Evolutionary conservation across 2,888 invertebrate species (phyloP).

Genomic region (Priapulus caudatus): DNA sequence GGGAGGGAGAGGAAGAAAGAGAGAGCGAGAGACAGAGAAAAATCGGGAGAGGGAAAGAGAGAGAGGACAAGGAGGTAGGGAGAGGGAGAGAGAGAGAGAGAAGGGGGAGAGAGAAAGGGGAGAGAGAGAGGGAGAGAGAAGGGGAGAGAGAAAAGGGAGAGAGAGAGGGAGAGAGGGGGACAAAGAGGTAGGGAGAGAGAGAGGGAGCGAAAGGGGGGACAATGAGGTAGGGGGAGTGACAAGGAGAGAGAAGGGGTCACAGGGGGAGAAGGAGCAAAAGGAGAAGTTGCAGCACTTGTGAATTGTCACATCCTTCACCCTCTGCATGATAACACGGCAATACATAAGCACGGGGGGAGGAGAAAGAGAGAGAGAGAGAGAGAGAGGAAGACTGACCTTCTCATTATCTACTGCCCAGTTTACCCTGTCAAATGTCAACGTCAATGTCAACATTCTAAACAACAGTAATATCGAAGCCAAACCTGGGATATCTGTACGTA

Average conservation of each 20-base stretch:
- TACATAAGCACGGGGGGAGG: background rate
- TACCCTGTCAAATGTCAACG: too few relatives aligned
- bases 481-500: conserved; percentile 40
- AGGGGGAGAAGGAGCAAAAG: conserved; percentile 1
- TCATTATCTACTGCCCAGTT: too few relatives aligned
- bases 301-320: too few relatives aligned
- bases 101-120: too few relatives aligned
- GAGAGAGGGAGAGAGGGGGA: conserved; percentile 3
- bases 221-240: background rate
- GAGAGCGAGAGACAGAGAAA: background rate
- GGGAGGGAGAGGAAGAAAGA: conserved; percentile 3
- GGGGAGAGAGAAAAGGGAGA: too few relatives aligned
- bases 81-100: conserved; percentile 3
- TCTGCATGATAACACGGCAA: background rate
- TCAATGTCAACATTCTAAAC: too few relatives aligned
- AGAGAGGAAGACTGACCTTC: background rate
- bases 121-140: conserved; percentile 3
- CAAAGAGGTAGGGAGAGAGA: background rate
- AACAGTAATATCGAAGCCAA: too few relatives aligned
- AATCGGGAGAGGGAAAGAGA: background rate
- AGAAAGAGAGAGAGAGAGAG: conserved; percentile 3
- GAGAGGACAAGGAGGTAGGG: too few relatives aligned
- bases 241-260: background rate
- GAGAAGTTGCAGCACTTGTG: background rate
- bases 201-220: background rate